Conservation (phyloP, 2,888 invertebrate species). For the Acrobeloides nanus region DNA sequence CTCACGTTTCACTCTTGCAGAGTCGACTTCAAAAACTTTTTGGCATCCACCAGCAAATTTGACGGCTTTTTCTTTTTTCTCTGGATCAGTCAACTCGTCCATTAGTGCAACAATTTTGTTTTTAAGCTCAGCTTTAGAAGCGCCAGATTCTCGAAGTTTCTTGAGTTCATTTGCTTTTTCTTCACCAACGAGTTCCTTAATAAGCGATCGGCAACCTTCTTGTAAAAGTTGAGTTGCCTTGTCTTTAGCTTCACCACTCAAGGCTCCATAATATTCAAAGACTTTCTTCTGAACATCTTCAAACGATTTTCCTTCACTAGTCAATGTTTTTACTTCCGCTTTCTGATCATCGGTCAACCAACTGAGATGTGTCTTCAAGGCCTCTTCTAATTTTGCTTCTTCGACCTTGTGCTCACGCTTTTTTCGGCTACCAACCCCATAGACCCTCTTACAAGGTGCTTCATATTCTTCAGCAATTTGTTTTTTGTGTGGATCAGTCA, state of each 20-base stretch:
- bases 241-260: conserved; percentile 17
- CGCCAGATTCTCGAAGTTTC: conserved; percentile 16
- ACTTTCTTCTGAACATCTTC: conserved; percentile 24
- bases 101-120: conserved; percentile 25
- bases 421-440: conserved; percentile 14
- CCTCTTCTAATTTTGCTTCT: conserved; percentile 14
- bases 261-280: conserved; percentile 20
- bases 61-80: conserved; percentile 28
- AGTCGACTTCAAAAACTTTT: too few species aligned
- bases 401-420: conserved; percentile 1
- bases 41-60: too few species aligned
- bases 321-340: conserved; percentile 14
- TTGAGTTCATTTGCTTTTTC: conserved; percentile 24
- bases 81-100: conserved; percentile 24
- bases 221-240: conserved; percentile 20
- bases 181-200: conserved; percentile 14
- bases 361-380: conserved; percentile 20
- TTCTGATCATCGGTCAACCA: conserved; percentile 30
- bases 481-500: conserved; percentile 31
- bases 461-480: conserved; percentile 24
- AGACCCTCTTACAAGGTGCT: conserved; percentile 21
- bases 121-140: conserved; percentile 1
- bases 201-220: conserved; percentile 17
- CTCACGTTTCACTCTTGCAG: conserved; percentile 21
- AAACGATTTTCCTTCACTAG: conserved; percentile 16